phyloP scores from a whole-genome alignment of 2,888 invertebrate species.

The Malacosoma neustria region DNA sequence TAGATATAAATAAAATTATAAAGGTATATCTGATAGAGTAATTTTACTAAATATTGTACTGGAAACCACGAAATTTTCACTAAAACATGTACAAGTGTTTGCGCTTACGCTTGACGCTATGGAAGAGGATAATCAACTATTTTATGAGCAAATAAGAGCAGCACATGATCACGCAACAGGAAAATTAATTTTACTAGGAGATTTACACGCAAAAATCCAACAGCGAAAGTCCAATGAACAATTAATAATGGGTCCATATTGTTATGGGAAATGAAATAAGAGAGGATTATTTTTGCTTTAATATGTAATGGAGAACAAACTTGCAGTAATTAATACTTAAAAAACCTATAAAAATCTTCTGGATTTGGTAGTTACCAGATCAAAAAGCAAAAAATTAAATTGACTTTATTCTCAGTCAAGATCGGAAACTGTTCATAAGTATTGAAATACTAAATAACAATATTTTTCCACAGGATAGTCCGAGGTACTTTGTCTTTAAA shows the following conservation, averaged over 20 bases:
- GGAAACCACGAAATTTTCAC: background rate
- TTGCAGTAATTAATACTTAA: constrained; percentile 6
- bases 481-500: constrained; percentile 3
- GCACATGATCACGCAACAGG: constrained; percentile 5
- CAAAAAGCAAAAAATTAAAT: background rate
- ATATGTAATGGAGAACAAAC: constrained; percentile 3
- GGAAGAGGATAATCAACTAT: constrained; percentile 7
- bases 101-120: constrained; percentile 13
- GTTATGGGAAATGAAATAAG: constrained; percentile 11
- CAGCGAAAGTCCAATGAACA: constrained; percentile 2
- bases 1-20: background rate
- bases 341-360: constrained; percentile 1
- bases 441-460: constrained; percentile 6
- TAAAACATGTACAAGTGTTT: constrained; percentile 16
- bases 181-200: constrained; percentile 12
- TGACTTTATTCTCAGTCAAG: constrained; percentile 5
- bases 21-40: background rate
- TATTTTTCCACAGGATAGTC: constrained; percentile 5
- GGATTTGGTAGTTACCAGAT: constrained; percentile 1
- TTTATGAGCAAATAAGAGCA: constrained; percentile 11
- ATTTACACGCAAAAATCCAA: constrained; percentile 16
- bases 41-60: background rate
- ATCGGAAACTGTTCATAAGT: constrained; percentile 3
- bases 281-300: constrained; percentile 3
- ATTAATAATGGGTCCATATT: constrained; percentile 7